Conservation (phyloP, 1,140 invertebrate genomes). For the Pachypsylla venusta region DNA sequence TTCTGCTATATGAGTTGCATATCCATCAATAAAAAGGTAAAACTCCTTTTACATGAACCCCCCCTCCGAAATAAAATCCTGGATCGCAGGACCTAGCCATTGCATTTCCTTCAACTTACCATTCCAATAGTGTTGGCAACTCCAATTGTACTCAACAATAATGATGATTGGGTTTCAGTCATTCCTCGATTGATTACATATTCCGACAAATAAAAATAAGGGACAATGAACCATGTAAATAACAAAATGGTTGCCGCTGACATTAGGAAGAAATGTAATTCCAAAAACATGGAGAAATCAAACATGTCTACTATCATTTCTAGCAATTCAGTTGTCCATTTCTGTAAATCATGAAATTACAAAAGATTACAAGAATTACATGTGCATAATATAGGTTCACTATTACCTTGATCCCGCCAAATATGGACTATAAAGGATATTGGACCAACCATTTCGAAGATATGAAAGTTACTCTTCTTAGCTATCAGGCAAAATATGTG, state of each 20-base stretch:
- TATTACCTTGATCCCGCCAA: too few relatives aligned
- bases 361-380: background rate
- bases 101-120: too few relatives aligned
- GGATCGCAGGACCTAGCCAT: too few relatives aligned
- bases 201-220: constrained; percentile 75
- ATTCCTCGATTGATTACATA: constrained; percentile 28
- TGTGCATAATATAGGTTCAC: background rate
- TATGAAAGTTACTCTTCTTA: too few relatives aligned
- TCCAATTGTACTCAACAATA: constrained; percentile 63
- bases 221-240: constrained; percentile 82
- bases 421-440: too few relatives aligned
- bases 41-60: too few relatives aligned
- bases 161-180: constrained; percentile 50
- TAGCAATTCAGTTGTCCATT: constrained; percentile 55
- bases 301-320: constrained; percentile 54
- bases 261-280: constrained; percentile 62
- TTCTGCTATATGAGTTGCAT: too few relatives aligned
- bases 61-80: too few relatives aligned
- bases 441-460: too few relatives aligned
- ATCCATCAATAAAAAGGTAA: too few relatives aligned
- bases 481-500: too few relatives aligned
- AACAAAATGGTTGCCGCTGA: constrained; percentile 67
- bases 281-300: constrained; percentile 65
- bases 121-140: constrained; percentile 76
- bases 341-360: constrained; percentile 41